These are phyloP conservation scores for Drosophila affinis DNA, from an alignment of 2,888 invertebrate genomes.

Conservation along the genomic window DNA sequence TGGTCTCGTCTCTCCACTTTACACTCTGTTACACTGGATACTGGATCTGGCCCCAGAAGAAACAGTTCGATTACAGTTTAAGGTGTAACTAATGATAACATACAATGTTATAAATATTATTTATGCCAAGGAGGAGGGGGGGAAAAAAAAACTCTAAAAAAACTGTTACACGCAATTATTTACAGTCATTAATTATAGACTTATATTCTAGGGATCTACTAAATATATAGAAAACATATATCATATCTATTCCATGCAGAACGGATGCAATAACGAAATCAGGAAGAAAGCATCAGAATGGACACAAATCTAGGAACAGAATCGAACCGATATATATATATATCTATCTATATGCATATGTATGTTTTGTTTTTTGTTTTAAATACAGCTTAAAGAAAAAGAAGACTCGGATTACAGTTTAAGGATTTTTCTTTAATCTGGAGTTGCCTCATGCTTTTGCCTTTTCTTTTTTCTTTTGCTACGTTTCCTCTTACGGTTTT, in stretches of 20 bases:
- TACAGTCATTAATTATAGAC: conserved; percentile 29
- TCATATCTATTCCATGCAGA: conserved; percentile 24
- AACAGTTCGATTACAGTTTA: too few species aligned
- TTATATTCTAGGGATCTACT: conserved; percentile 28
- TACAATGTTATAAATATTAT: conserved; percentile 42
- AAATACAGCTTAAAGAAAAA: conserved; percentile 23
- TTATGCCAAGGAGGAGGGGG: conserved; percentile 30
- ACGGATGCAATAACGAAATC: conserved; percentile 2
- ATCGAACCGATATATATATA: conserved; percentile 27
- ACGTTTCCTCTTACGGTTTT: conserved; percentile 17
- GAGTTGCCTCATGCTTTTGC: conserved; percentile 35
- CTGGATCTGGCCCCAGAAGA: too few species aligned
- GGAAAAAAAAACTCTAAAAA: conserved; percentile 19
- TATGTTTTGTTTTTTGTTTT: neutral
- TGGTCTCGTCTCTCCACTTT: conserved; percentile 6
- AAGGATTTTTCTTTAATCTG: conserved; percentile 59
- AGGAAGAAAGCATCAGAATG: conserved; percentile 12
- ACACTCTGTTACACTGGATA: conserved; percentile 10
- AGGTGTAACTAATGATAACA: conserved; percentile 32
- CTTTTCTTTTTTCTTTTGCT: conserved; percentile 1
- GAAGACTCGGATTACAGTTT: conserved; percentile 43
- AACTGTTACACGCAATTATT: conserved; percentile 34
- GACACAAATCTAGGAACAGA: conserved; percentile 45
- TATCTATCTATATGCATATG: neutral
- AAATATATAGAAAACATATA: conserved; percentile 16